Base-by-base conservation (phyloP, 2,797 vertebrate genomes). In the Molossus alvarezi region DNA sequence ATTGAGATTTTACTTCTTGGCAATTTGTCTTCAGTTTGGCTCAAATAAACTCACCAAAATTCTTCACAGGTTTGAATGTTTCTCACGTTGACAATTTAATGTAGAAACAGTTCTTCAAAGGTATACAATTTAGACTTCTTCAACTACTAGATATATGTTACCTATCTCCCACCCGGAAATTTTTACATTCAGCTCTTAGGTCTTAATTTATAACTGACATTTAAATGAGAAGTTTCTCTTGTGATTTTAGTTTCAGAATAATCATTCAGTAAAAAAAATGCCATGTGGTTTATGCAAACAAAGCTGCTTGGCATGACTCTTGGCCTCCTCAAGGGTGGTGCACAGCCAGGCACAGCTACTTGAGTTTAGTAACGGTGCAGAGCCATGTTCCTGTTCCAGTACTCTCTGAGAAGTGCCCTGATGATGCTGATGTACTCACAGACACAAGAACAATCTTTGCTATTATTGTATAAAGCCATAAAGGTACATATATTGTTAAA, bases 391-490 rank as follows among this genome's bases (percentile, higher is more conserved):
- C 96, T 97, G 97, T 57, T 97, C 97, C 93, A 93, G 97, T 98
- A 97, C 98, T 98, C 98, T 98, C 97, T 98, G 98, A 98, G 98
- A 98, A 98, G 98, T 99, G 98, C 98, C 98, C 98, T 99, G 98
- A 99, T 98, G 96, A 98, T 97, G 97, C 95, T 97, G 97, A 96
- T 99, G 98, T 99, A 98, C 98, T 98, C 98, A 94, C 96, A 98
- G 98, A 98, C 98, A 98, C 98, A 99, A 99, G 98, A 99, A 99
- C 98, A 99, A 98, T 99, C 98, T 98, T 99, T 98, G 98, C 98
- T 98, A 98, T 98, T 98, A 97, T 98, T 99, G 99, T 99, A 99
- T 98, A 99, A 99, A 99, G 99, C 99, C 99, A 99, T 99, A 99
- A 98, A 98, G 99, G 98, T 99, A 99, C 98, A 99, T 99, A 99